These are phyloP conservation scores for Tridacna crocea DNA, from an alignment of 2,888 invertebrate genomes.

Conservation along the genomic window DNA sequence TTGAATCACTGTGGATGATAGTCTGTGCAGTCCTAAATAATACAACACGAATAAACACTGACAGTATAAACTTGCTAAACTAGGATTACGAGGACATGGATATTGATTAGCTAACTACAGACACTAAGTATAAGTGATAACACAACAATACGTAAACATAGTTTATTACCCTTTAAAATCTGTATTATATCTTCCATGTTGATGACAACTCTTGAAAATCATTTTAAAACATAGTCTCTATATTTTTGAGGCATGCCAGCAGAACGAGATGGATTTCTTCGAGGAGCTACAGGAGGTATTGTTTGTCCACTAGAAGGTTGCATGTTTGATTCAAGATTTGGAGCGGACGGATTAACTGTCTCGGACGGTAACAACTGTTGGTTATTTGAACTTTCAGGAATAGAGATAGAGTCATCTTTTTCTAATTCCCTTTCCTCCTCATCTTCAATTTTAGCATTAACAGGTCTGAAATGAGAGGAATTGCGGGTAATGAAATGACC, in stretches of 20 bases:
- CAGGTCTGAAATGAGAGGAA: slow-evolving; percentile 45
- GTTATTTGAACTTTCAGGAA: neutral
- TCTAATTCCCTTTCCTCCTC: slow-evolving; percentile 17
- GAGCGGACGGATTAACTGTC: neutral
- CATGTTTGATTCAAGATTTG: neutral
- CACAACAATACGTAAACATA: too few relatives aligned
- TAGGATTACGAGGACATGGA: too few relatives aligned
- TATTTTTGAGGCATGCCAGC: slow-evolving; percentile 37
- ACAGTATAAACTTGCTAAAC: too few relatives aligned
- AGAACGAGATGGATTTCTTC: slow-evolving; percentile 24
- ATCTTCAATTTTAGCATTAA: neutral
- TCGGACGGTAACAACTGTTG: neutral
- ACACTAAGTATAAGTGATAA: too few relatives aligned
- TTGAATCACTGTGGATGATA: too few relatives aligned
- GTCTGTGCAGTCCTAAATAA: too few relatives aligned
- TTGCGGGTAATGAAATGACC: slow-evolving; percentile 34
- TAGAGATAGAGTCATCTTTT: neutral
- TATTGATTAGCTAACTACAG: too few relatives aligned
- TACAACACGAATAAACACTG: too few relatives aligned
- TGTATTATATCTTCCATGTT: too few relatives aligned
- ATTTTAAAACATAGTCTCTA: slow-evolving; percentile 18
- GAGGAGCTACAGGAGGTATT: neutral
- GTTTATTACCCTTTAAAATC: too few relatives aligned
- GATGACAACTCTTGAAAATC: slow-evolving; percentile 9
- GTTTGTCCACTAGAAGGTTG: too few relatives aligned